Evolutionary conservation across 2,888 invertebrate species (phyloP), one percentile per base, ranked within the genome.

Genomic region (Xestia ashworthii): DNA sequence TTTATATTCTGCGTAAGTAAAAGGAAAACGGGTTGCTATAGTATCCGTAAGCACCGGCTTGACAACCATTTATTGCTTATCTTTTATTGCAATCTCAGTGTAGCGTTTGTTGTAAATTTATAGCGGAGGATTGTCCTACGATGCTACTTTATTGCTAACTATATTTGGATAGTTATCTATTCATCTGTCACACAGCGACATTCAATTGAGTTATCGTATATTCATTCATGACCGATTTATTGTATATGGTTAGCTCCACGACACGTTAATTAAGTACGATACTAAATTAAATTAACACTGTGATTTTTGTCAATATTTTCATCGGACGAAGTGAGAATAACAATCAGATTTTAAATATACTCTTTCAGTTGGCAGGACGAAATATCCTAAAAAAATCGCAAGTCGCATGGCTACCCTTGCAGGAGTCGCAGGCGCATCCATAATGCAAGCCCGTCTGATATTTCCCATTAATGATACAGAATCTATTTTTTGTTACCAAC

Each of bases 401-500:
- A 44, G 70, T 46, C 46, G 32, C 44, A 75, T 90, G 89, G 91
- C 70, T 76, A 87, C 89, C 86, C 82, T 89, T 87, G 85, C 78
- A 38, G 53, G 71, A 73, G 86, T 89, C 87, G 85, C 78, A 38
- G 53, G 71, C 74, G 86, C 91, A 93, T 92, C 91, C 92, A 93
- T 93, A 94, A 94, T 92, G 91, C 92, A 92, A 92, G 91, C 88
- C 82, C 88, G 85, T 88, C 91, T 87, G 91, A 91, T 92, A 92
- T 93, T 91, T 91, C 88, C 91, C 92, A 92, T 93, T 94, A 93
- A 94, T 93, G 91, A 92, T 91, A 92, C 91, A 89, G 89, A 88
- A 88, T 90, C 88, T 86, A 90, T 92, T 95, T 95, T 95, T 95
- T 95, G 91, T 93, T 86, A 91, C 91, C 89, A 93, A 91, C 92